These are phyloP conservation scores for Enteromius anoplus DNA, from an alignment of 2,797 vertebrate species.

Conservation along the genomic window DNA sequence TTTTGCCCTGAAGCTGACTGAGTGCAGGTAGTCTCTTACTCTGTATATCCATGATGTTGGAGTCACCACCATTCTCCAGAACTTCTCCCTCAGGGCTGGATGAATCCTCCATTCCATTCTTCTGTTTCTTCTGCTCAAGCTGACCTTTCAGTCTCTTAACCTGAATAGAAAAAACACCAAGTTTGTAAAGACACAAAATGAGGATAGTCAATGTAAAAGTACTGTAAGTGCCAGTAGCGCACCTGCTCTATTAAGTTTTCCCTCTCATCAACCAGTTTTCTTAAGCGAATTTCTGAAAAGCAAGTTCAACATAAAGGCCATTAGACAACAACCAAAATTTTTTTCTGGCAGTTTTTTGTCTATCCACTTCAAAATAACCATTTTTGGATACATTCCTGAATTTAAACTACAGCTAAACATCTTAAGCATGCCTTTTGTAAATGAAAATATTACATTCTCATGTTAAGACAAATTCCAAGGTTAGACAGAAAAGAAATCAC, in stretches of 20 bases:
- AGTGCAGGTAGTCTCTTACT: conserved; percentile 72
- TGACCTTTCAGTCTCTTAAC: conserved; percentile 89
- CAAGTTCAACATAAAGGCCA: neutral
- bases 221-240: conserved; percentile 46
- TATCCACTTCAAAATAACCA: neutral
- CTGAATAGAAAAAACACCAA: conserved; percentile 69
- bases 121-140: conserved; percentile 82
- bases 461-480: neutral
- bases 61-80: conserved; percentile 85
- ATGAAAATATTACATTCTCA: neutral
- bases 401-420: neutral
- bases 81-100: conserved; percentile 73
- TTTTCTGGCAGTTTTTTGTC: neutral
- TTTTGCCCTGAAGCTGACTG: neutral
- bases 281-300: conserved; percentile 88
- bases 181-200: neutral
- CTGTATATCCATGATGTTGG: conserved; percentile 83
- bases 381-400: neutral
- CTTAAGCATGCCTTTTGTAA: neutral
- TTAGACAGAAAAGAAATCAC: conserved; percentile 68
- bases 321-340: neutral
- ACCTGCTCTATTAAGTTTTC: conserved; percentile 93
- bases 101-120: conserved; percentile 71
- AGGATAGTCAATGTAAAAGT: neutral
- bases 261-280: conserved; percentile 89